phyloP scores from a whole-genome alignment of 2,113 vertebrate species.

The Gadus macrocephalus region DNA sequence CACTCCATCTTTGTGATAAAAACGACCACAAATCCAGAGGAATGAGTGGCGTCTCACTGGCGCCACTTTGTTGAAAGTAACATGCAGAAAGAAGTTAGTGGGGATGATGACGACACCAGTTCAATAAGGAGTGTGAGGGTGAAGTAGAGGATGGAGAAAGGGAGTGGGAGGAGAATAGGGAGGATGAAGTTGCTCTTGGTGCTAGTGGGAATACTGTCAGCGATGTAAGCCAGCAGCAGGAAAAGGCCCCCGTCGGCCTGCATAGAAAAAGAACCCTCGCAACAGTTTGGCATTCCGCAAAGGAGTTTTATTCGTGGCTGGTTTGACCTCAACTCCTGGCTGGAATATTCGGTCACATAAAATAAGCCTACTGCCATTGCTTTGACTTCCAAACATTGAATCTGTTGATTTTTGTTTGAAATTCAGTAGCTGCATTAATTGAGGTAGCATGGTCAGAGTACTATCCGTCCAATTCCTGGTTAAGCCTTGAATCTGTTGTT shows the following conservation, averaged over 20 bases:
- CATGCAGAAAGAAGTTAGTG: too few relatives aligned
- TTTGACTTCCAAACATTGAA: too few relatives aligned
- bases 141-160: neutral
- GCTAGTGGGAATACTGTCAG: neutral
- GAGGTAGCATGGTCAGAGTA: too few relatives aligned
- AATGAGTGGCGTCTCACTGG: too few relatives aligned
- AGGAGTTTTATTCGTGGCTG: slow-evolving; percentile 1
- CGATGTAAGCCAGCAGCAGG: neutral
- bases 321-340: neutral
- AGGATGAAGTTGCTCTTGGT: neutral
- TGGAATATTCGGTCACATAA: neutral
- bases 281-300: neutral
- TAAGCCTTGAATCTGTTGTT: too few relatives aligned
- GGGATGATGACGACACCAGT: too few relatives aligned
- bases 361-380: neutral
- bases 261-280: neutral
- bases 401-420: too few relatives aligned
- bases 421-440: too few relatives aligned
- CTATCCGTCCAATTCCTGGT: too few relatives aligned
- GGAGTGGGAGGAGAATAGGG: neutral
- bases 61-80: too few relatives aligned
- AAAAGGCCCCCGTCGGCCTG: neutral
- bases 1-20: too few relatives aligned
- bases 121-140: neutral
- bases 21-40: too few relatives aligned